Evolutionary conservation across 2,797 vertebrate genomes (phyloP).

Genomic region (Sandelia bainsii): DNA sequence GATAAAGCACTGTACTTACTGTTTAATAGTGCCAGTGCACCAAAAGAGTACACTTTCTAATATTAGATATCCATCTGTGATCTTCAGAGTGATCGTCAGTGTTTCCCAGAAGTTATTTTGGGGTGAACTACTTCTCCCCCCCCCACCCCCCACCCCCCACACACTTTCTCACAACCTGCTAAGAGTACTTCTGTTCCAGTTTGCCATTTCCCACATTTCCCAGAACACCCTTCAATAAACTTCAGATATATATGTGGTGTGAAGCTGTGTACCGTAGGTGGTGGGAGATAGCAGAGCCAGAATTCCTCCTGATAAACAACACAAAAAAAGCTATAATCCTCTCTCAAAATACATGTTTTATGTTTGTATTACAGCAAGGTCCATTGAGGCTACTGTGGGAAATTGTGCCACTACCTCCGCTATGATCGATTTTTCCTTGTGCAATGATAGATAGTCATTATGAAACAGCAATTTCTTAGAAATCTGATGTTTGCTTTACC

Average conservation of each 20-base stretch:
- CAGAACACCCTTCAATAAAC: slow-evolving; percentile 25
- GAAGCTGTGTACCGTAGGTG: slow-evolving; percentile 37
- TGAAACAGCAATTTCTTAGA: neutral
- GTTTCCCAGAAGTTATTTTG: neutral
- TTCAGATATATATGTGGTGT: slow-evolving; percentile 17
- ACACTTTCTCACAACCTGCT: neutral
- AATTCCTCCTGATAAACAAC: slow-evolving; percentile 15
- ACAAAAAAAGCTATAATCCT: neutral
- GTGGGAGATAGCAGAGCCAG: slow-evolving; percentile 15
- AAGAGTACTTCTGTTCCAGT: neutral
- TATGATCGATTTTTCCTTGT: slow-evolving; percentile 10
- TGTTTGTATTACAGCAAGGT: neutral
- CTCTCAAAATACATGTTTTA: slow-evolving; percentile 2
- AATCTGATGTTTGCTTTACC: neutral
- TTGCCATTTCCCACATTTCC: slow-evolving; percentile 26
- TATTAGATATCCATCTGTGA: neutral
- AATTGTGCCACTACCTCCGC: neutral
- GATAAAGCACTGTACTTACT: too few species aligned
- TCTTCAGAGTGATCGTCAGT: neutral
- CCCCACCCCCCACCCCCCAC: too few species aligned
- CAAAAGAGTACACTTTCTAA: neutral
- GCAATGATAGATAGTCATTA: slow-evolving; percentile 25
- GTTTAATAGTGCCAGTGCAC: too few species aligned
- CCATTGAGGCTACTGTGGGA: slow-evolving; percentile 2
- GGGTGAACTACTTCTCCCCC: neutral